Evolutionary conservation across 2,888 invertebrate species (phyloP).

Genomic region (Nowickia ferox): DNA sequence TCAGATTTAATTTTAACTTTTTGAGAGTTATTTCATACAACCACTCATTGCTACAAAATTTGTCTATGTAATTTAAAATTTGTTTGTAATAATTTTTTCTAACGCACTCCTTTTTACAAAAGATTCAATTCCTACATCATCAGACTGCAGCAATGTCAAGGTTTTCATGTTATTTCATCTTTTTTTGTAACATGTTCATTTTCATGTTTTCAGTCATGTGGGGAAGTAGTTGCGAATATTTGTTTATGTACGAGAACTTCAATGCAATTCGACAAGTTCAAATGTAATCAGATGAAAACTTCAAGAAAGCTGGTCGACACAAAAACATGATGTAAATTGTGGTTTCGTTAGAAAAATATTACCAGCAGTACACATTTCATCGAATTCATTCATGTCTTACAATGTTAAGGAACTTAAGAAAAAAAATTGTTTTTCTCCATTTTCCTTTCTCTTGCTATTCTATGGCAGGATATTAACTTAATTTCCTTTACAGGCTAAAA

Average conservation of each 20-base stretch:
- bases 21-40: too few relatives aligned
- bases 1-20: too few relatives aligned
- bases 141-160: slow-evolving; percentile 57
- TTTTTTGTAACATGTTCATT: slow-evolving; percentile 49
- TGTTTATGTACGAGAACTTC: slow-evolving; percentile 10
- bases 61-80: background rate
- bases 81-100: background rate
- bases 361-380: slow-evolving; percentile 10
- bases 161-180: slow-evolving; percentile 46
- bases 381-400: slow-evolving; percentile 38
- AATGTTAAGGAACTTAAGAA: slow-evolving; percentile 37
- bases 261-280: slow-evolving; percentile 57
- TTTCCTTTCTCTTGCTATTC: background rate
- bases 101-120: background rate
- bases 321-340: slow-evolving; percentile 54
- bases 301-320: slow-evolving; percentile 31
- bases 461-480: slow-evolving; percentile 68
- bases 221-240: slow-evolving; percentile 11
- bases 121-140: slow-evolving; percentile 29
- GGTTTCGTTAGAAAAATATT: slow-evolving; percentile 25
- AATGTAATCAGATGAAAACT: slow-evolving; percentile 56
- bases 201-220: slow-evolving; percentile 35
- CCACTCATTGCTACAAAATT: too few relatives aligned
- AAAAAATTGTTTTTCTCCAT: background rate
- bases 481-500: slow-evolving; percentile 58